Evolutionary conservation across 1,140 invertebrate species (phyloP).

Genomic region (Monomorium pharaonis): DNA sequence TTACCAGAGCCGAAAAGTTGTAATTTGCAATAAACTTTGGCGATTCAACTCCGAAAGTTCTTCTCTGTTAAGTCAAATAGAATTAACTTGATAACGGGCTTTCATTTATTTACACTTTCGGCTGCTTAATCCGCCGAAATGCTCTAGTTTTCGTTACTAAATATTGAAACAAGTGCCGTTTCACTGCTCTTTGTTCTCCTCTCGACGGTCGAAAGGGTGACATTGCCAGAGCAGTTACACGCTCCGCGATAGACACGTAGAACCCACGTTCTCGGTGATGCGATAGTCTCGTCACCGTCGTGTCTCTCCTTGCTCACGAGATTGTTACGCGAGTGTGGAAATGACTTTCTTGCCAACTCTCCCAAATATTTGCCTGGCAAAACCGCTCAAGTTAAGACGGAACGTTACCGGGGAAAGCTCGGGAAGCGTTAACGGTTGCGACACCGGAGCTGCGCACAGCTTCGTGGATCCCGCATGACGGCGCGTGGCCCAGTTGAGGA

Average conservation of each 20-base stretch:
- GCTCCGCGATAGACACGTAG: neutral
- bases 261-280: neutral
- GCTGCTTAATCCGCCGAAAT: neutral
- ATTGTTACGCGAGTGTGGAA: neutral
- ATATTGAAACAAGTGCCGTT: neutral
- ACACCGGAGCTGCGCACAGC: neutral
- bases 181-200: neutral
- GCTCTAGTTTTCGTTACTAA: neutral
- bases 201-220: no score
- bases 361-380: slow-evolving; percentile 47
- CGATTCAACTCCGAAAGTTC: neutral
- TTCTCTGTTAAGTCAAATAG: neutral
- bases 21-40: neutral
- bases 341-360: neutral
- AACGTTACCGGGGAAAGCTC: neutral
- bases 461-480: neutral
- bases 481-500: slow-evolving; percentile 21
- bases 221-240: neutral
- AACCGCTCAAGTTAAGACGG: slow-evolving; percentile 20
- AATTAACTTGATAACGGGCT: neutral
- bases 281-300: neutral
- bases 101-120: neutral
- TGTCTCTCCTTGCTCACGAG: neutral
- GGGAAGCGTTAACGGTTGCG: neutral
- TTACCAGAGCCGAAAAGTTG: neutral